phyloP scores from a whole-genome alignment of 2,797 vertebrate species.

The Fratercula arctica region DNA sequence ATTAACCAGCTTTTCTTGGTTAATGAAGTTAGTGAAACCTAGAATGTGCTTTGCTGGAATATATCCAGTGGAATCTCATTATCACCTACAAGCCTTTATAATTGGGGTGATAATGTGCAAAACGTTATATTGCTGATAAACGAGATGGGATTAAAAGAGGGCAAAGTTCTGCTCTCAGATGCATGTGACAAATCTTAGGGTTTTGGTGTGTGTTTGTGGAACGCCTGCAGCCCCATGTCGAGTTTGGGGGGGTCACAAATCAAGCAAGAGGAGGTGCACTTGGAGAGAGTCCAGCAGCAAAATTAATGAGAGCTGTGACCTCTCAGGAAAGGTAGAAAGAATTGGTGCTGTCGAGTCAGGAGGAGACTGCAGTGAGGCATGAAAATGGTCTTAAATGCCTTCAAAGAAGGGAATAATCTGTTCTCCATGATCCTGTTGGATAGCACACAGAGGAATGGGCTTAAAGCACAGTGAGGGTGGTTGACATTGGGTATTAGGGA shows the following conservation, averaged over 20 bases:
- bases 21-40: constrained; percentile 68
- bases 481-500: neutral
- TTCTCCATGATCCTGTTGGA: neutral
- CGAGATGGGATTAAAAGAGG: neutral
- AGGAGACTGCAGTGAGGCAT: constrained; percentile 1
- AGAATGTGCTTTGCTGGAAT: constrained; percentile 57
- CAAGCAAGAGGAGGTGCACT: neutral
- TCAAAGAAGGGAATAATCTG: constrained; percentile 24
- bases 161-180: neutral
- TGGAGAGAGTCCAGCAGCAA: neutral
- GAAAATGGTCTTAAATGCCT: constrained; percentile 1
- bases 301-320: neutral
- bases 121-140: constrained; percentile 17
- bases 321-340: neutral
- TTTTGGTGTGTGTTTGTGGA: neutral
- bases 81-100: constrained; percentile 56
- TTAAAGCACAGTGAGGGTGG: neutral
- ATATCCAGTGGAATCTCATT: constrained; percentile 64
- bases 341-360: neutral
- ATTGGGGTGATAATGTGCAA: constrained; percentile 58
- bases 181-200: neutral
- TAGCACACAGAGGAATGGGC: neutral
- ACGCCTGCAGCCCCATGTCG: accelerated
- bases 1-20: constrained; percentile 66
- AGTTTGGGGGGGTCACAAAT: neutral